A percentile compares a stretch with the other conserved stretches of the same genome.
These are phyloP conservation scores for Aphodius sticticus DNA, from an alignment of 2,888 invertebrate genomes.

Conservation along the genomic window DNA sequence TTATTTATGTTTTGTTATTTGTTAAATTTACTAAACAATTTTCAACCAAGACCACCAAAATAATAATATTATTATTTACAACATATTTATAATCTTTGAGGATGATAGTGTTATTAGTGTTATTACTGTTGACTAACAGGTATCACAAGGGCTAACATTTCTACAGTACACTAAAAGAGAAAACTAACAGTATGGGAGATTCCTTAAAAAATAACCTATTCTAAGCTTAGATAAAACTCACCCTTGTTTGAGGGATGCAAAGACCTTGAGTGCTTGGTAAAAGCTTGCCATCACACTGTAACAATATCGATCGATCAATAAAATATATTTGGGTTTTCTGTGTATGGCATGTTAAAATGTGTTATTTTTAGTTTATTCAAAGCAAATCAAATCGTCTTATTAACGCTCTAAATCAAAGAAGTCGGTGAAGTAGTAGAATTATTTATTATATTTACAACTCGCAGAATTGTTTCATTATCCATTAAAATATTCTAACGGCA, in stretches of 20 bases:
- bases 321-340: constrained; percentile 11
- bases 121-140: not conserved
- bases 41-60: too few relatives aligned
- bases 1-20: too few relatives aligned
- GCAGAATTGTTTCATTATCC: not conserved
- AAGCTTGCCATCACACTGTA: constrained; percentile 59
- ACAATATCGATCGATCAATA: constrained; percentile 42
- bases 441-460: not conserved
- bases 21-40: too few relatives aligned
- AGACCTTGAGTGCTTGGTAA: constrained; percentile 58
- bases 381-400: not conserved
- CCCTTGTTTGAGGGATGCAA: constrained; percentile 59
- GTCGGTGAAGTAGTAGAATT: not conserved
- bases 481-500: not conserved
- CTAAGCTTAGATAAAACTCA: constrained; percentile 48
- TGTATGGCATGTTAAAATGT: not conserved
- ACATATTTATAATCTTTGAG: too few relatives aligned
- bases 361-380: not conserved
- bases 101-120: not conserved
- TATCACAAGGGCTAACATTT: not conserved
- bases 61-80: too few relatives aligned
- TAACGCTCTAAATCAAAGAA: not conserved
- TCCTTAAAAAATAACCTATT: not conserved
- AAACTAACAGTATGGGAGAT: not conserved
- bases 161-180: not conserved